Percentiles rank a stretch among this genome's conserved stretches.
phyloP scores from a whole-genome alignment of 2,797 vertebrate species.

The Pipistrellus pygmaeus region DNA sequence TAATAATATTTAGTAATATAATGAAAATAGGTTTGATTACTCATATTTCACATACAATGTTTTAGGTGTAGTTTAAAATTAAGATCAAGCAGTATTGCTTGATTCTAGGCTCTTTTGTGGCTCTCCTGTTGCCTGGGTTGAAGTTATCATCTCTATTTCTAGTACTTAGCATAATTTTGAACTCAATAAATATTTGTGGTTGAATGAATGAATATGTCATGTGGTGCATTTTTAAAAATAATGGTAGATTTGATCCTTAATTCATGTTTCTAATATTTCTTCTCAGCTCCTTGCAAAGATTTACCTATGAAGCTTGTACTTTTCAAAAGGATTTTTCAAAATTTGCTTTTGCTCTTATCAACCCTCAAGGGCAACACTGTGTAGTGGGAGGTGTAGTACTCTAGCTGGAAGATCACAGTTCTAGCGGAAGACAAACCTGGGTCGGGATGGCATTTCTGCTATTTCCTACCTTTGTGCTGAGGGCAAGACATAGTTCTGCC shows the following conservation, averaged over 20 bases:
- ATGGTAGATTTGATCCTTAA: background rate
- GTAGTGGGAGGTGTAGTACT: background rate
- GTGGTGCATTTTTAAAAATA: conserved; percentile 29
- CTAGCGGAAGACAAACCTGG: background rate
- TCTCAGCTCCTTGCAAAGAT: background rate
- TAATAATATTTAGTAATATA: background rate
- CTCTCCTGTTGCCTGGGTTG: background rate
- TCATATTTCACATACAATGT: background rate
- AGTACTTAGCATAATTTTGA: conserved; percentile 2
- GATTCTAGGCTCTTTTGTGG: background rate
- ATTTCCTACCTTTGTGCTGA: background rate
- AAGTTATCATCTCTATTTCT: background rate
- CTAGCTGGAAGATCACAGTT: background rate
- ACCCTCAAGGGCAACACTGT: background rate
- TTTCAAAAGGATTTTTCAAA: background rate
- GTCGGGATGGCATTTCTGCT: background rate
- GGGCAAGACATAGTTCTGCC: background rate
- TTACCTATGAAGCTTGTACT: background rate
- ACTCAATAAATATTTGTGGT: background rate
- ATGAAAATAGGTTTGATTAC: background rate
- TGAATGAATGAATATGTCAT: background rate
- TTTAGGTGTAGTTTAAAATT: background rate
- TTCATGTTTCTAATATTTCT: background rate
- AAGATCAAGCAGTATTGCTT: background rate
- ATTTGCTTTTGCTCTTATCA: background rate